These are phyloP conservation scores for Sprattus sprattus DNA, from an alignment of 2,113 vertebrate species.

Conservation along the genomic window DNA sequence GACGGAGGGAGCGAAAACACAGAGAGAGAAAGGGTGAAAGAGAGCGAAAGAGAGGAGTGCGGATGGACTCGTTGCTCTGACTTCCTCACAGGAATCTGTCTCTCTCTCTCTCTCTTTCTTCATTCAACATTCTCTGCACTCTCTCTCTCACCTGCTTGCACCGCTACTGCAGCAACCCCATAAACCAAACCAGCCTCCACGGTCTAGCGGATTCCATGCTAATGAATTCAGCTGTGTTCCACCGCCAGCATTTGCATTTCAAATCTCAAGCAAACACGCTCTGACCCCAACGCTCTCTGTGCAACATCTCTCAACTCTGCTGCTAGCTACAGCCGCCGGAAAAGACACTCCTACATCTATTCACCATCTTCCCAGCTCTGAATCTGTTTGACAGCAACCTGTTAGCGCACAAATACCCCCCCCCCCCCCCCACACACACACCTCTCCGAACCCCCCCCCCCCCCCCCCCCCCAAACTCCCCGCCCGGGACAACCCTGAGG, in stretches of 20 bases:
- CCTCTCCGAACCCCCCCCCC: neutral
- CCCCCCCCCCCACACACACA: neutral
- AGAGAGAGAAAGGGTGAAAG: neutral
- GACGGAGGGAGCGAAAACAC: neutral
- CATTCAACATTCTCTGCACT: neutral
- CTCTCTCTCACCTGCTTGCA: neutral
- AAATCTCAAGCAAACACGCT: neutral
- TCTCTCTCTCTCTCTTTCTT: neutral
- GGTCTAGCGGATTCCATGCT: constrained; percentile 4
- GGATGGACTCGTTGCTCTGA: neutral
- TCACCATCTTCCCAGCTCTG: neutral
- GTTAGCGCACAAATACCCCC: neutral
- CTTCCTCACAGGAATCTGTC: neutral
- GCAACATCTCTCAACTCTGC: neutral
- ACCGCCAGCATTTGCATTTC: neutral
- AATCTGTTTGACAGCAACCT: constrained; percentile 4
- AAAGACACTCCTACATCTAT: neutral
- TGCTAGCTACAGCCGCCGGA: neutral
- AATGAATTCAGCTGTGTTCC: neutral
- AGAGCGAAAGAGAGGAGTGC: neutral
- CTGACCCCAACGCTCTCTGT: neutral
- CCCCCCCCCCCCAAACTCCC: neutral
- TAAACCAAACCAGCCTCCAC: neutral
- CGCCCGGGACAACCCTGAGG: neutral
- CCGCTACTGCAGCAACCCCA: neutral